A percentile compares a stretch with the other conserved stretches of the same genome.
Evolutionary conservation across 2,888 invertebrate genomes (phyloP).

Genomic region (Cryptocephalus primarius): DNA sequence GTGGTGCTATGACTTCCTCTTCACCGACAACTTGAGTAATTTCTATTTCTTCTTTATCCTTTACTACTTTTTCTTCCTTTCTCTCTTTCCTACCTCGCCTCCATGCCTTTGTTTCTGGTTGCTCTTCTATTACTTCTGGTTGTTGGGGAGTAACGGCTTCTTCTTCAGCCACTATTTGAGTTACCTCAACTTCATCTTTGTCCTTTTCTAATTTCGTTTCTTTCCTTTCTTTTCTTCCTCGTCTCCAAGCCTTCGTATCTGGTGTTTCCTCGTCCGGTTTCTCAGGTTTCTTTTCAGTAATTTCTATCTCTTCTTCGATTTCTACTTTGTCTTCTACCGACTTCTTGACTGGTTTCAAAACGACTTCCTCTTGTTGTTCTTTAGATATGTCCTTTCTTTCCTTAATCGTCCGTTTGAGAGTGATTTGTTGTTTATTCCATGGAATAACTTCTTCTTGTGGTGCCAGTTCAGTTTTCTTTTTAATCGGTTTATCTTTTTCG

Average conservation of each 20-base stretch:
- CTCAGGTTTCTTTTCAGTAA: constrained; percentile 21
- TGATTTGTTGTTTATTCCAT: constrained; percentile 52
- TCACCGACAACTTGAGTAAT: no score
- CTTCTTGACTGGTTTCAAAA: constrained; percentile 9
- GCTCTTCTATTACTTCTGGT: constrained; percentile 2
- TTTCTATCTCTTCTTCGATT: constrained; percentile 21
- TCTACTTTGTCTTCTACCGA: neutral
- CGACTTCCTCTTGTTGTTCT: constrained; percentile 14
- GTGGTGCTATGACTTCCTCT: no score
- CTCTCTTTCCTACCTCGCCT: neutral
- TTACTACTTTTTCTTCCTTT: neutral
- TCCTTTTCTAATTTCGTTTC: constrained; percentile 18
- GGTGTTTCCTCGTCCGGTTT: constrained; percentile 18
- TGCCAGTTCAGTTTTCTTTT: constrained; percentile 1
- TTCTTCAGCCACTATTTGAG: neutral
- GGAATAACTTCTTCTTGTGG: constrained; percentile 23
- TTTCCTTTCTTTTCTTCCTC: constrained; percentile 8
- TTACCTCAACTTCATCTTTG: neutral
- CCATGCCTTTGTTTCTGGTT: constrained; percentile 7
- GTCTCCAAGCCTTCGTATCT: constrained; percentile 22
- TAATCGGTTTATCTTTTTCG: neutral
- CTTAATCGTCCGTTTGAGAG: constrained; percentile 34
- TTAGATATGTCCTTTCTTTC: constrained; percentile 32
- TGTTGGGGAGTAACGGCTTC: constrained; percentile 4
- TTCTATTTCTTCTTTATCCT: neutral